Conservation (phyloP, 1,140 invertebrate genomes). For the Drosophila parabipectinata region DNA sequence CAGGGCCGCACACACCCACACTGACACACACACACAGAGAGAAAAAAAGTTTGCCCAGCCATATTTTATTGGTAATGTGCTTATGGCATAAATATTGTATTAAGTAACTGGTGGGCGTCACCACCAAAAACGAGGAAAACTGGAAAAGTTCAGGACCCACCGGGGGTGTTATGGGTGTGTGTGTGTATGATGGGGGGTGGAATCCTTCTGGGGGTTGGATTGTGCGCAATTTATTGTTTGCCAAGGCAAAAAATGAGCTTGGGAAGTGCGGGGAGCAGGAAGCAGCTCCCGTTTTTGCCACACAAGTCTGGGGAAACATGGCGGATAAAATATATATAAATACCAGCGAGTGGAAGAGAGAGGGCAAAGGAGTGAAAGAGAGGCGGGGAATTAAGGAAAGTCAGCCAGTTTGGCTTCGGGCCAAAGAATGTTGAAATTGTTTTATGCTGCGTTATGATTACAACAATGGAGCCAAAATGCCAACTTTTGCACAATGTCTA, state of each 20-base stretch:
- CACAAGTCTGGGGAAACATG: conserved; percentile 56
- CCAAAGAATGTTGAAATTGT: conserved; percentile 76
- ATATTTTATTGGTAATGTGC: conserved; percentile 83
- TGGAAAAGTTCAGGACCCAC: conserved; percentile 27
- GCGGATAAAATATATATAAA: conserved; percentile 26
- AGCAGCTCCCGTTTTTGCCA: conserved; percentile 5
- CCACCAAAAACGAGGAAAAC: conserved; percentile 45
- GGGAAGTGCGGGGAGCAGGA: conserved; percentile 9
- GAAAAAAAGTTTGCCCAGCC: conserved; percentile 74
- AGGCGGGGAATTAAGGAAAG: conserved; percentile 2
- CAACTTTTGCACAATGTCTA: conserved; percentile 82
- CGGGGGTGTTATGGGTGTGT: conserved; percentile 5
- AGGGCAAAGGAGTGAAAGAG: not conserved
- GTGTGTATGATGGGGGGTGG: conserved; percentile 18
- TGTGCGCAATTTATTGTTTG: conserved; percentile 79
- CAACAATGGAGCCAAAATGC: conserved; percentile 67
- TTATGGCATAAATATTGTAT: conserved; percentile 83
- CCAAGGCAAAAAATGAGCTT: conserved; percentile 12
- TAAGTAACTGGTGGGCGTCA: conserved; percentile 82
- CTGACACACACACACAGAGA: conserved; percentile 20
- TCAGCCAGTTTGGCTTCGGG: conserved; percentile 42
- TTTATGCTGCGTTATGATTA: conserved; percentile 82
- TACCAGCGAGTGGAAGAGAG: not conserved
- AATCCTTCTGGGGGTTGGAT: conserved; percentile 69
- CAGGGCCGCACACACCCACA: conserved; percentile 16